These are phyloP conservation scores for Hyalella azteca DNA, from an alignment of 2,888 invertebrate genomes.

Conservation along the genomic window DNA sequence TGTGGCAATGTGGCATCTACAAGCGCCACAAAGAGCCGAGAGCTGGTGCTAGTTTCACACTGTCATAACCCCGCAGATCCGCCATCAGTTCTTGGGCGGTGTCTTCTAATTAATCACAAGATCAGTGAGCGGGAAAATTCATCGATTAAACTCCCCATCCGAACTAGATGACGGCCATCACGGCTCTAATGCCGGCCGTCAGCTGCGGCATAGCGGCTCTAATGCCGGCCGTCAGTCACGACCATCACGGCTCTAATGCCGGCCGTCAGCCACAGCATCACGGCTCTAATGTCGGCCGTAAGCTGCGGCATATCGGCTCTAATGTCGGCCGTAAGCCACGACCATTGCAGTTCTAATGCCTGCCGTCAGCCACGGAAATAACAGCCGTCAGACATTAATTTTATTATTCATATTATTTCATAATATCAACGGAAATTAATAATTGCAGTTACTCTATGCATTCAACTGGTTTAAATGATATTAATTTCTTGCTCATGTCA, in stretches of 20 bases:
- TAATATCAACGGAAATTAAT: no score
- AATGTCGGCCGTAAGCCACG: not conserved
- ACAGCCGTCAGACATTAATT: no score
- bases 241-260: constrained; percentile 11
- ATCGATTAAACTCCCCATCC: constrained; percentile 33
- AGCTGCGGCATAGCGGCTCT: no score
- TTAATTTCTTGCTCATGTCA: no score
- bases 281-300: no score
- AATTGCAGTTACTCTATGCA: no score
- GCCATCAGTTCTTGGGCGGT: constrained; percentile 14
- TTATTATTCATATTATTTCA: no score
- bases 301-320: no score
- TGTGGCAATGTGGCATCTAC: not conserved
- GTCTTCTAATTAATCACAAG: constrained; percentile 35
- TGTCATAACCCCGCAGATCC: constrained; percentile 8
- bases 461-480: no score
- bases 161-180: constrained; percentile 24
- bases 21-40: not conserved
- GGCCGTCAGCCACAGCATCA: no score
- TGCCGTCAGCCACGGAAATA: no score
- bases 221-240: not conserved
- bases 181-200: no score
- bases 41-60: not conserved
- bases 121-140: constrained; percentile 35
- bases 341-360: not conserved